phyloP scores from a whole-genome alignment of 2,797 vertebrate genomes.

The Acrossocheilus wenchowensis region DNA sequence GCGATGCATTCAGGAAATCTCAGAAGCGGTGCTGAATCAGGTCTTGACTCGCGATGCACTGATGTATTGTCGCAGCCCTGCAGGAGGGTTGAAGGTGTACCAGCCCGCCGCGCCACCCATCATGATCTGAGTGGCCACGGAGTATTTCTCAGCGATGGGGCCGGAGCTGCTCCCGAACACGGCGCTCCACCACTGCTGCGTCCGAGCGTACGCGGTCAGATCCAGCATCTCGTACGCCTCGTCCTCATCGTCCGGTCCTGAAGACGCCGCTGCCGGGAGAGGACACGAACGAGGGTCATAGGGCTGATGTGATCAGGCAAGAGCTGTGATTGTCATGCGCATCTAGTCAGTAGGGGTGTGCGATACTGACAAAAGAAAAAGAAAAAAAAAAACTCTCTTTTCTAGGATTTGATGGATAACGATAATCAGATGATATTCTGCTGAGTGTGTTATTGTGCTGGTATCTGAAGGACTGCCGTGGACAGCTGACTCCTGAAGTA shows the following conservation, averaged over 20 bases:
- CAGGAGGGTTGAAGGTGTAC: constrained; percentile 65
- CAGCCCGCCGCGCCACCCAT: constrained; percentile 93
- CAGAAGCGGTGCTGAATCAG: too few species aligned
- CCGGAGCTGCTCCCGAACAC: constrained; percentile 90
- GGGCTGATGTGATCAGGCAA: too few species aligned
- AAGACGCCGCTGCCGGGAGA: background rate
- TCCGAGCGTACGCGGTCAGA: constrained; percentile 90
- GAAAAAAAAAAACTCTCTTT: too few species aligned
- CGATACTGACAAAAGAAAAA: too few species aligned
- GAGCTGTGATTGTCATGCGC: too few species aligned
- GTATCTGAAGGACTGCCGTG: too few species aligned
- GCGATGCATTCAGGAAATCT: background rate
- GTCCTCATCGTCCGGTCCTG: constrained; percentile 78
- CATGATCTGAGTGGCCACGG: constrained; percentile 91
- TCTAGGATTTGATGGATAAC: too few species aligned
- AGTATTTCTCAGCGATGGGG: constrained; percentile 92
- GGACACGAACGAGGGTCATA: background rate
- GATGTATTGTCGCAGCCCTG: background rate
- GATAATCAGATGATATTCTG: too few species aligned
- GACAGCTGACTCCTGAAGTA: too few species aligned
- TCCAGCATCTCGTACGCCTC: constrained; percentile 92
- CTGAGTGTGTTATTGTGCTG: too few species aligned
- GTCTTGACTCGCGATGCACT: background rate
- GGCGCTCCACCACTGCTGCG: constrained; percentile 87
- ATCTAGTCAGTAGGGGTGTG: too few species aligned